Percentiles rank a stretch among this genome's conserved stretches.
Conservation (phyloP, 2,888 invertebrate genomes). For the Andrena trimmerana region DNA sequence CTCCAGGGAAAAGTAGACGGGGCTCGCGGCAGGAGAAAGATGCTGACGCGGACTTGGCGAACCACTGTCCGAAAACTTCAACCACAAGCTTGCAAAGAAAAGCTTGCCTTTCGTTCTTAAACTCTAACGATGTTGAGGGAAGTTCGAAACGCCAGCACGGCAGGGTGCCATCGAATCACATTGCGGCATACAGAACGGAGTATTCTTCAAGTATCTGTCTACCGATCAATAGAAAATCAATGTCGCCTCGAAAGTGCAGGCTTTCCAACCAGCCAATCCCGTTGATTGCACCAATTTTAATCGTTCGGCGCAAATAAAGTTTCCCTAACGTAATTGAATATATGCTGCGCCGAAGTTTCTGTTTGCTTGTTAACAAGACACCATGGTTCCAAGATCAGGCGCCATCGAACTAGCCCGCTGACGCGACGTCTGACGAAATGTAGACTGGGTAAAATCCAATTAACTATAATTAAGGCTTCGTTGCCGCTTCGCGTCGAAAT, state of each 20-base stretch:
- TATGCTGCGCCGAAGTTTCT: conserved; percentile 45
- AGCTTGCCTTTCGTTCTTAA: not conserved
- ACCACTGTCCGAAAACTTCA: not conserved
- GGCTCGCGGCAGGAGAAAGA: not conserved
- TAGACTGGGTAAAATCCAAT: conserved; percentile 58
- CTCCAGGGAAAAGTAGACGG: not conserved
- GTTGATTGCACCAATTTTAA: conserved; percentile 9
- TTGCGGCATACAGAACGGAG: no score
- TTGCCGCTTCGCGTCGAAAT: conserved; percentile 17
- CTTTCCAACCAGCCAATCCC: not conserved
- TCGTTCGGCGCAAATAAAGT: conserved; percentile 26
- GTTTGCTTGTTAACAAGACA: conserved; percentile 44
- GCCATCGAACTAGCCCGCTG: conserved; percentile 34
- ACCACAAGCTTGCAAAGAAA: not conserved
- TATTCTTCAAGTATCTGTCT: no score
- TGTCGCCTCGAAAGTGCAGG: not conserved
- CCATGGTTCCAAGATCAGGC: conserved; percentile 18
- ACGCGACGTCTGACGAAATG: conserved; percentile 60
- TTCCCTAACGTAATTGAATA: conserved; percentile 36
- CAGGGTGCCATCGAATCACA: not conserved
- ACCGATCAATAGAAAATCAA: no score
- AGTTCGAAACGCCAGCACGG: not conserved
- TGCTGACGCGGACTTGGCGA: not conserved
- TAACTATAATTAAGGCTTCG: conserved; percentile 60
- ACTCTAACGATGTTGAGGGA: not conserved